phyloP scores from a whole-genome alignment of 2,797 vertebrate species.

The Mormyrops attenuatus region DNA sequence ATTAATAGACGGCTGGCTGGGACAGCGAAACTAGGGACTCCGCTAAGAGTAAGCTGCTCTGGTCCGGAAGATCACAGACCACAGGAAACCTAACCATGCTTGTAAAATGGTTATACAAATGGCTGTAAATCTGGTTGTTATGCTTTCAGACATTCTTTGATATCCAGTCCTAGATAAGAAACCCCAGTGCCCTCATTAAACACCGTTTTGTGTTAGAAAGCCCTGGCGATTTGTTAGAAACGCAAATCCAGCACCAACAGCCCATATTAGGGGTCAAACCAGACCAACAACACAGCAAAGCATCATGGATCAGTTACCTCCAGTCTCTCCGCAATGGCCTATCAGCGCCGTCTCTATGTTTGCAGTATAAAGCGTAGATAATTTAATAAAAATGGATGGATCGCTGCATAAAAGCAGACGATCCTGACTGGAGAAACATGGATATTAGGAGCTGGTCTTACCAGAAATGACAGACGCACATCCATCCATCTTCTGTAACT shows the following conservation, averaged over 20 bases:
- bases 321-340: background rate
- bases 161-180: background rate
- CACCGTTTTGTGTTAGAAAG: background rate
- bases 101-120: background rate
- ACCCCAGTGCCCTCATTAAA: background rate
- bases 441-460: background rate
- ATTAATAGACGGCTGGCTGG: background rate
- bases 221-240: background rate
- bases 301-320: background rate
- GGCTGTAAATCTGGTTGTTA: background rate
- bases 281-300: background rate
- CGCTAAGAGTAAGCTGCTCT: background rate
- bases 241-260: background rate
- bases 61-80: background rate
- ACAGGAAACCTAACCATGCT: background rate
- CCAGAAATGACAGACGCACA: background rate
- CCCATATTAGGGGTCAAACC: background rate
- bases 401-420: background rate
- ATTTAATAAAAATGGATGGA: background rate
- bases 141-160: background rate
- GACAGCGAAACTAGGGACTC: background rate
- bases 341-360: background rate
- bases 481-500: background rate
- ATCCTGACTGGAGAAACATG: background rate
- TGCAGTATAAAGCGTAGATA: background rate